Evolutionary conservation across 2,888 invertebrate genomes (phyloP).

Genomic region (Leistus spinibarbis): DNA sequence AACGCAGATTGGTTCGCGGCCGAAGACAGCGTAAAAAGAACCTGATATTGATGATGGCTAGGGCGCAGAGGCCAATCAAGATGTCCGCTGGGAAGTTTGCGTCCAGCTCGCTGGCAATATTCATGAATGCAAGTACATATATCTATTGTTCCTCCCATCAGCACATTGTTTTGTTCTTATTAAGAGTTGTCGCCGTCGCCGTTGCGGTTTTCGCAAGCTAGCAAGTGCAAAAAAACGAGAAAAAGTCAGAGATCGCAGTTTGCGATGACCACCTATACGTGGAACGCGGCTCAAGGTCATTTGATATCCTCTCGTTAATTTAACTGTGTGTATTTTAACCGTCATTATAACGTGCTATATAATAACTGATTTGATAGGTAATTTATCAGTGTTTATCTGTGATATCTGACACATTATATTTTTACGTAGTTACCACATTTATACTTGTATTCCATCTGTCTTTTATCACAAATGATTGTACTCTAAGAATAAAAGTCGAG

Average conservation of each 20-base stretch:
- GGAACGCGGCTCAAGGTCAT: background rate
- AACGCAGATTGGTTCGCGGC: constrained; percentile 45
- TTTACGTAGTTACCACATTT: too few relatives aligned
- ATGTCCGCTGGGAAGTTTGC: constrained; percentile 60
- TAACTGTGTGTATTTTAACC: background rate
- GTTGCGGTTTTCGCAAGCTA: background rate
- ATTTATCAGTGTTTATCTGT: background rate
- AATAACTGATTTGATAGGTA: too few relatives aligned
- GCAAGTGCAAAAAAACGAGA: background rate
- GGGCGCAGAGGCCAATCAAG: constrained; percentile 58
- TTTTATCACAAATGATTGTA: too few relatives aligned
- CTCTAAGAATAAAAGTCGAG: too few relatives aligned
- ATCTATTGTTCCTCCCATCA: background rate
- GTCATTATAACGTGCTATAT: background rate
- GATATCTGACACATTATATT: background rate
- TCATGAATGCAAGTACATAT: constrained; percentile 54
- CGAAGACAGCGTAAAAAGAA: constrained; percentile 44
- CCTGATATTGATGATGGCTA: constrained; percentile 56
- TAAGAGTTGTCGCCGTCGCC: background rate
- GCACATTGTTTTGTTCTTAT: background rate
- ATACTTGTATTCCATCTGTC: too few relatives aligned
- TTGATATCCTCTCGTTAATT: background rate
- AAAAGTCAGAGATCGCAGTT: background rate
- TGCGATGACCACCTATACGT: background rate
- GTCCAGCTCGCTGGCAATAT: constrained; percentile 59